Base-by-base conservation (phyloP, 2,797 vertebrate species). In the Hoplostethus atlanticus region DNA sequence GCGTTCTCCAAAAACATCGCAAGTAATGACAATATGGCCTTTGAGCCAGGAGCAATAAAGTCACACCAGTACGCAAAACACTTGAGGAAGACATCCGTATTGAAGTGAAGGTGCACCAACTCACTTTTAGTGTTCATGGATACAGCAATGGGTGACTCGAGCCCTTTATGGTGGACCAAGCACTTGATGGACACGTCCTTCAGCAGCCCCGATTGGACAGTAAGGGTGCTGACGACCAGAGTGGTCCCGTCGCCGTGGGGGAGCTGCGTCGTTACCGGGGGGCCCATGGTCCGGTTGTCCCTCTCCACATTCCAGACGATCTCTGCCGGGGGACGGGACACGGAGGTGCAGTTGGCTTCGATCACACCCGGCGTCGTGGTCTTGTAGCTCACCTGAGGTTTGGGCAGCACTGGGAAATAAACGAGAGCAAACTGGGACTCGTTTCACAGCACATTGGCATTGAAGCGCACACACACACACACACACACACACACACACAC, bases 121-220 rank as follows among this genome's bases (percentile, higher is more conserved):
- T 93, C 61, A 96, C 95, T 94, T 82, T 96, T 96, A 25, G 94
- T 96, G 91, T 96, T 96, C 95, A 96, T 94, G 40, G 95, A 94
- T 76, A 96, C 93, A 59, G 93, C 93, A 36, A 96, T 94, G 0
- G 95, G 91, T 0, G 93, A 91, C 83, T 96, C 95, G 0, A 96
- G 92, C 30, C 94, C 95, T 79, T 90, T 94, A 90, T 96, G 95
- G 63, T 95, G 94, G 58, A 96, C 95, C 57, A 96, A 80, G 71
- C 95, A 96, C 80, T 96, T 96, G 89, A 96, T 85, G 0, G 95
- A 96, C 70, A 94, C 91, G 4, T 96, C 94, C 66, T 95, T 94
- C 60, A 95, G 91, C 50, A 96, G 88, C 7, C 91, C 91, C 0
- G 94, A 90, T 52, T 68, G 88, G 69, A 96, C 88, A 0, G 85